Conservation (phyloP, 2,113 vertebrate genomes). For the Haemorhous mexicanus region DNA sequence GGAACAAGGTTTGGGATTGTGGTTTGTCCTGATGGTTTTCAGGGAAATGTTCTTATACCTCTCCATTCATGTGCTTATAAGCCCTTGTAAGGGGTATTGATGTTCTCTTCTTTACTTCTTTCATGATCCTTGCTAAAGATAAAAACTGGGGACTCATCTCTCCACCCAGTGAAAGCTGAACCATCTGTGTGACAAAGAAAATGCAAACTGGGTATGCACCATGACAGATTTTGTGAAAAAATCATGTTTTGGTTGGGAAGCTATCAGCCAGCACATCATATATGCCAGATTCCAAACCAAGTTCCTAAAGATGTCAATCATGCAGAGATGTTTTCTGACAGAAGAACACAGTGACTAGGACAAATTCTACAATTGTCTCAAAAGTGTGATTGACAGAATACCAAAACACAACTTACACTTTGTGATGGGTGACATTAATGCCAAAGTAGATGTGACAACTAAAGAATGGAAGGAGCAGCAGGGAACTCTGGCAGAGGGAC, state of each 20-base stretch:
- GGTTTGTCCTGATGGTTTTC: background rate
- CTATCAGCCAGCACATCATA: constrained; percentile 30
- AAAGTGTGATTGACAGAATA: constrained; percentile 66
- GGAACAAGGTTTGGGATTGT: background rate
- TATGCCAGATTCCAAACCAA: constrained; percentile 52
- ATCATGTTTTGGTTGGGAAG: background rate
- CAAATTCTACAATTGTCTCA: constrained; percentile 52
- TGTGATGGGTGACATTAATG: constrained; percentile 48
- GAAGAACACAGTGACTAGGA: constrained; percentile 50
- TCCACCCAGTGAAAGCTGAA: background rate
- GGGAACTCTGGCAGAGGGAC: background rate
- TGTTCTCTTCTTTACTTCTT: background rate
- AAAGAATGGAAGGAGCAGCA: constrained; percentile 46
- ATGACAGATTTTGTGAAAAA: constrained; percentile 20
- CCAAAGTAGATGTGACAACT: constrained; percentile 42
- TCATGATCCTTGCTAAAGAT: background rate
- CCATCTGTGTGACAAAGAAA: background rate
- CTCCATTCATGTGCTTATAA: background rate
- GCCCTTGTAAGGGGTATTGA: background rate
- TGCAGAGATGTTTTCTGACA: constrained; percentile 50
- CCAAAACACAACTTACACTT: constrained; percentile 62
- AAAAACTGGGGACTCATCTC: background rate
- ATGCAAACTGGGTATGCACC: background rate
- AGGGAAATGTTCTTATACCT: background rate
- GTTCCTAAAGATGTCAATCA: constrained; percentile 58